Evolutionary conservation across 2,797 vertebrate species (phyloP).

Genomic region (Bradypus variegatus): DNA sequence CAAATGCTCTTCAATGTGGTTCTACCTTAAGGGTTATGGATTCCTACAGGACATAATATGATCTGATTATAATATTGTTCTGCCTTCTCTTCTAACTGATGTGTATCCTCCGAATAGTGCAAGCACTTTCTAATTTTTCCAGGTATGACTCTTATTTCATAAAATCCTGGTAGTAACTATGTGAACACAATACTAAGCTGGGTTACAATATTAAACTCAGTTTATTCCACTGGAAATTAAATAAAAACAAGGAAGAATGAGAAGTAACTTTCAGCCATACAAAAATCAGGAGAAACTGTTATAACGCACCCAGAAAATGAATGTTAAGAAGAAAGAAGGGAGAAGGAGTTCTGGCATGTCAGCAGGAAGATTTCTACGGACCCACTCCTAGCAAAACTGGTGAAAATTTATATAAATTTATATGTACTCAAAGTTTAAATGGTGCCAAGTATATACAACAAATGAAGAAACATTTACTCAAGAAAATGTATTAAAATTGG

Average conservation of each 20-base stretch:
- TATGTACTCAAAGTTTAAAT: neutral
- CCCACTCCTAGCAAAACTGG: neutral
- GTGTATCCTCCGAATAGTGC: neutral
- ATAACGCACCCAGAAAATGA: neutral
- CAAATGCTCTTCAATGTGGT: neutral
- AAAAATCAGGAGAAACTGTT: neutral
- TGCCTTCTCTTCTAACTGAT: neutral
- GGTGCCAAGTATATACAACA: neutral
- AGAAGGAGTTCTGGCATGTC: neutral
- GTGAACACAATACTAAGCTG: neutral
- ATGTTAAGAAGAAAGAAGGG: neutral
- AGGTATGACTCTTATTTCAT: neutral
- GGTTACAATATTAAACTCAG: neutral
- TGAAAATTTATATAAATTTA: neutral
- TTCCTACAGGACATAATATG: neutral
- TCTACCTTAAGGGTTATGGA: neutral
- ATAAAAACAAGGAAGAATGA: neutral
- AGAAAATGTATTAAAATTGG: neutral
- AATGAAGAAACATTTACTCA: neutral
- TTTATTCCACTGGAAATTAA: neutral
- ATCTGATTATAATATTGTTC: neutral
- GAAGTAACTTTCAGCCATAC: neutral
- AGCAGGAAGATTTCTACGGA: too few relatives aligned
- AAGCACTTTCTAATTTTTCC: neutral
- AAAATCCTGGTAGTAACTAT: neutral